Evolutionary conservation across 1,140 invertebrate genomes (phyloP), one percentile per base, ranked within the genome.

Genomic region (Brachionus manjavacas): DNA sequence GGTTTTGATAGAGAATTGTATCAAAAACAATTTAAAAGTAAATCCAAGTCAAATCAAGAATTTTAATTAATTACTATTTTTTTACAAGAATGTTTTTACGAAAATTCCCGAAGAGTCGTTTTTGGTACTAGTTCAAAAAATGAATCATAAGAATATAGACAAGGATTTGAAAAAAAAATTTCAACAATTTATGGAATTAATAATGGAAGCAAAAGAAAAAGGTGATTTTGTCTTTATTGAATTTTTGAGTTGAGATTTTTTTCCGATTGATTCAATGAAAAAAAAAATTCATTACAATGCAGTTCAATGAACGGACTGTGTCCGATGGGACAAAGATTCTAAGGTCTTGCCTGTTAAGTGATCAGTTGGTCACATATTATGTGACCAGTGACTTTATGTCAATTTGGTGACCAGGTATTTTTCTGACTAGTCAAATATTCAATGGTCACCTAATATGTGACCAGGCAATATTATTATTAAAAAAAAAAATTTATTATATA

Each of bases 101-200:
- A 76, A 76, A 49, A 76, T 76, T 76, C 72, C 72, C 8, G 72
- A 76, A 49, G 72, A 76, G 25, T 76, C 72, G 9, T 76, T 76
- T 49, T 46, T 76, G 20, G 72, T 76, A 46, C 25, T 76, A 9
- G 16, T 76, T 76, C 72, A 76, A 46, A 76, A 76, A 28, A 76
- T 76, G 43, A 49, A 76, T 25, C 72, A 76, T 76, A 76, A 76
- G 14, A 76, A 76, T 76, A 49, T 76, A 25, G 72, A 76, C 49
- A 49, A 76, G 20, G 43, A 76, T 31, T 49, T 76, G 8, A 76
- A 76, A 76, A 76, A 76, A 76, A 76, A 76, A 49, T 76, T 76
- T 28, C 72, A 76, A 49, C 41, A 76, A 76, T 76, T 76, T 23
- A 76, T 76, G 72, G 72, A 76, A 76, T 28, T 76, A 35, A 76